Base-by-base conservation (phyloP, 2,113 vertebrate species). In the Forbesichthys agassizii region DNA sequence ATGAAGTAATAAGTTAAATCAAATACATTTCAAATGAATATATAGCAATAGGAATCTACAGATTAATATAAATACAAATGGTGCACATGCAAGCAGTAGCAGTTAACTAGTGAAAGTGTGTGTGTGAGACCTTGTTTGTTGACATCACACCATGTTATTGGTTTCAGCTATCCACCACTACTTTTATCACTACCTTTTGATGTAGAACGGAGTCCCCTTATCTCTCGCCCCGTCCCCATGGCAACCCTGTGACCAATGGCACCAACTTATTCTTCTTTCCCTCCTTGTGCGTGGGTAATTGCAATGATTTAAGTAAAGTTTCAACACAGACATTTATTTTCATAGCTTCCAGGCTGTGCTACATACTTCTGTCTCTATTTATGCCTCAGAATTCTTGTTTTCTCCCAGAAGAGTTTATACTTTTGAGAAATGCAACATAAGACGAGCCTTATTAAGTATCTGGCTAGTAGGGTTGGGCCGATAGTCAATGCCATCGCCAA, bases 181-280 rank as follows among this genome's bases (percentile, higher is more conserved):
- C 75, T 77, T 64, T 54, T 46, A 64, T 64, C 42, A 27, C 75
- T 69, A 67, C 73, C 66, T 68, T 80, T 78, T 81, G 64, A 84
- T 68, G 53, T 69, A 65, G 73, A 63, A 46, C 61, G 48, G 68
- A 36, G 56, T 71, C 69, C 75, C 83, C 81, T 84, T 69, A 66
- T 81, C 73, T 82, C 75, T 73, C 59, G 64, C 71, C 66, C 84
- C 53, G 84, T 92, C 88, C 81, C 88, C 87, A 91, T 91, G 87
- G 89, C 84, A 92, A 92, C 90, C 54, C 68, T 68, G 74, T 72
- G 66, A 68, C 85, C 81, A 80, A 67, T 75, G 63, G 74, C 73
- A 64, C 60, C 48, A 73, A 61, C 64, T 59, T 61, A 10, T 78
- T 79, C 62, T 62, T 33, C 71, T 79, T 68, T 56, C 53, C 46